Base-by-base conservation (phyloP, 2,888 invertebrate species). In the Drosophila differens region DNA sequence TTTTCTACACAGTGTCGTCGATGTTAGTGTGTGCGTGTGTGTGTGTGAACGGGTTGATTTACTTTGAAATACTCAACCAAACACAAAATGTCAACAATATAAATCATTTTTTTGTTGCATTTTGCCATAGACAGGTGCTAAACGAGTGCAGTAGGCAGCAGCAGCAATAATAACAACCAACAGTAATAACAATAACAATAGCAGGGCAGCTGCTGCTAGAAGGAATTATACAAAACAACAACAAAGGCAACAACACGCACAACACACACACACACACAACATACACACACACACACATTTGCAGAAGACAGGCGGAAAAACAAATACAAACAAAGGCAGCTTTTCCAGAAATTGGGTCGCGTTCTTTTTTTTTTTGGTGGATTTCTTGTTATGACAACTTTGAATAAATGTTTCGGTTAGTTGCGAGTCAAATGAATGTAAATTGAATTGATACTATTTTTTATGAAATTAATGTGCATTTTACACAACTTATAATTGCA, bases 281-380 rank as follows among this genome's bases (percentile, higher is more conserved):
- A 70, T n/a, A 52, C 57, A 58, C 66, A 70, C 49, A 71, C 81
- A 74, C 71, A 70, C 63, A 53, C 70, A 61, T 59, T 44, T 57
- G 54, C 65, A 53, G 59, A 58, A 57, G 28, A 53, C 59, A 65
- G 66, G 35, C 49, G 67, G 69, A 71, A 82, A 79, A 84, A 84
- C 80, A 86, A 88, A 85, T 79, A 88, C 89, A 87, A 85, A 87
- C 77, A 85, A 80, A 79, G 81, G 51, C 61, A 87, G 85, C 81
- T 85, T 85, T 83, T 88, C 83, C 85, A 72, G 81, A 82, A 90
- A 87, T 87, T 87, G 84, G 86, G 86, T 87, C 86, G 90, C 79
- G 76, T 63, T 54, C 33, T 37, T 69, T 49, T 70, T 69, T 70
- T 79, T 74, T 51, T 58, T 58, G 28, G 39, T 53, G 30, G 47